Percentiles rank a stretch among this genome's conserved stretches.
Evolutionary conservation across 2,888 invertebrate species (phyloP).

Genomic region (Willowsia nigromaculata): DNA sequence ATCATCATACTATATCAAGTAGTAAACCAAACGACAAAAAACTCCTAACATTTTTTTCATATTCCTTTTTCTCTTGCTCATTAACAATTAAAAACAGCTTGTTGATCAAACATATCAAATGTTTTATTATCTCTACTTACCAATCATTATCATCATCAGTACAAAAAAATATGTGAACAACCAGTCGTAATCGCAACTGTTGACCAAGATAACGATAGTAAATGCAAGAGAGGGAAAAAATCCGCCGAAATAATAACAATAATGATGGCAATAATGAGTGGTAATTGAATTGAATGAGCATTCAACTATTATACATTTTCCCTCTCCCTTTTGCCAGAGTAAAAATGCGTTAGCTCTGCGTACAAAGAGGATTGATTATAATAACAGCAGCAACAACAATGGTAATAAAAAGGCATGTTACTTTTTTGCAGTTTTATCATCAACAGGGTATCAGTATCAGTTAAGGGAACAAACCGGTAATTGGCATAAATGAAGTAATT

Average conservation of each 20-base stretch:
- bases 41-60: neutral
- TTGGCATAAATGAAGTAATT: slow-evolving; percentile 62
- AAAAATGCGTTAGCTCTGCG: neutral
- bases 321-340: neutral
- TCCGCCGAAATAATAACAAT: slow-evolving; percentile 1
- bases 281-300: slow-evolving; percentile 41
- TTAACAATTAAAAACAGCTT: slow-evolving; percentile 39
- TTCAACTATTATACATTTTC: neutral
- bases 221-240: neutral
- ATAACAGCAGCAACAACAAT: neutral
- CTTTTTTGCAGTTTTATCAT: slow-evolving; percentile 21
- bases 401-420: slow-evolving; percentile 31
- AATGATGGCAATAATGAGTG: neutral
- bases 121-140: slow-evolving; percentile 15
- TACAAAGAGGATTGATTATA: neutral
- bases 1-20: neutral
- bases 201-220: neutral
- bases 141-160: neutral
- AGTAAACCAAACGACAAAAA: neutral
- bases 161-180: neutral
- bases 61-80: slow-evolving; percentile 9
- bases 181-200: neutral
- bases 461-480: slow-evolving; percentile 53
- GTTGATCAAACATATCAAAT: slow-evolving; percentile 42
- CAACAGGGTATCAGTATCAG: neutral